Evolutionary conservation across 1,140 invertebrate genomes (phyloP), one percentile per base, ranked within the genome.

Genomic region (Polypedilum vanderplanki): DNA sequence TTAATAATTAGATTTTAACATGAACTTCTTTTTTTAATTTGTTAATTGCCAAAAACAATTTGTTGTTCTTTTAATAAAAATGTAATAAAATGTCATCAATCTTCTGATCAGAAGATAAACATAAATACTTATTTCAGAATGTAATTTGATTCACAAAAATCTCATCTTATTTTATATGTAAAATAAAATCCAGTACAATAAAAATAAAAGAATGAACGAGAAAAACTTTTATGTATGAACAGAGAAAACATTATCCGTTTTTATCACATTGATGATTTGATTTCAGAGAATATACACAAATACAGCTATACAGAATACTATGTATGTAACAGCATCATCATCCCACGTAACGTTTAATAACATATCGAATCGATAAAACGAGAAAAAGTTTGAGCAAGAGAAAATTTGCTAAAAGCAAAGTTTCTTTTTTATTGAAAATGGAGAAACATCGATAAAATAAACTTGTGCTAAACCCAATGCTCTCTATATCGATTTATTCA

Each of bases 361-460:
- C 46, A 57, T 57, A 57, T 57, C 46, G 46, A 57, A 57, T 57
- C 46, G 46, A 57, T 57, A 57, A 57, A 57, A 57, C n/a, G 46
- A 33, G 24, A 57, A 57, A 46, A 57, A 57, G 46, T 57, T 57
- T 57, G 46, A 57, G 10, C n/a, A 57, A 12, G n/a, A 57, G 12
- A 57, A n/a, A 12, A n/a, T n/a, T n/a, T 57, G 46, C 46, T 57
- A 57, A 57, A 57, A 57, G 46, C 12, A 57, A 57, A 57, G 46
- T 57, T 57, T 57, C 46, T 57, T 57, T 46, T 57, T 57, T 57
- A 57, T 57, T 57, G 46, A 57, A 57, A 57, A 57, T 57, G 46
- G 46, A 57, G 46, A 57, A 57, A 57, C 46, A 57, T 57, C 46
- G 46, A 57, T 57, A 57, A 57, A 57, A 57, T 57, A 57, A 57